Evolutionary conservation across 2,888 invertebrate species (phyloP), one percentile per base, ranked within the genome.

Genomic region (Clanis bilineata): DNA sequence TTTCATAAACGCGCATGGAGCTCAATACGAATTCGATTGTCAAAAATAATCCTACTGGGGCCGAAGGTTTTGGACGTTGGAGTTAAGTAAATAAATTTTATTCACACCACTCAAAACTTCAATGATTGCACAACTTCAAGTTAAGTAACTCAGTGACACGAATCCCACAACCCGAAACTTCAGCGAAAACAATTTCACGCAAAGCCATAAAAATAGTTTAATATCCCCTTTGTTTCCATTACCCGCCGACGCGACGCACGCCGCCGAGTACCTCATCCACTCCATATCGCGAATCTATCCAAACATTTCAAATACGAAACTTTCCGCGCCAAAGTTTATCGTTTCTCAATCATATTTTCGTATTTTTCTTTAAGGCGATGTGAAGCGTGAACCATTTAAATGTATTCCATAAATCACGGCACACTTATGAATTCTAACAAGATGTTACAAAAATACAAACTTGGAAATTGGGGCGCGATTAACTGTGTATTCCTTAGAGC

Each of bases 361-460:
- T 88, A 85, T 89, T 88, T 88, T 89, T 88, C 82, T 82, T 83
- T 63, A 68, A 58, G 60, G 79, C 63, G 72, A 74, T 67, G 68
- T 76, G 79, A 79, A 81, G 80, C 86, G 82, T 77, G 69, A 78
- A 79, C 68, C 63, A 67, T 79, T 78, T 77, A 80, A 86, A 88
- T 82, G 74, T 87, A 86, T 86, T 85, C 88, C 87, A 86, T 85
- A 85, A 88, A 85, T 86, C 85, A 79, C 77, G 80, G 80, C 82
- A 84, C 76, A 85, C 79, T 86, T 82, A 77, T 71, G 79, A 84
- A 85, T 82, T 80, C 72, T 64, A 79, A 79, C 76, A 77, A 79
- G 74, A 71, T 64, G 69, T 68, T 47, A 86, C 83, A 88, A 89
- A 85, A 89, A 88, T 88, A 89, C 83, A 85, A 80, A 80, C 76